phyloP scores from a whole-genome alignment of 2,797 vertebrate species.

The Ambastaia sidthimunki region DNA sequence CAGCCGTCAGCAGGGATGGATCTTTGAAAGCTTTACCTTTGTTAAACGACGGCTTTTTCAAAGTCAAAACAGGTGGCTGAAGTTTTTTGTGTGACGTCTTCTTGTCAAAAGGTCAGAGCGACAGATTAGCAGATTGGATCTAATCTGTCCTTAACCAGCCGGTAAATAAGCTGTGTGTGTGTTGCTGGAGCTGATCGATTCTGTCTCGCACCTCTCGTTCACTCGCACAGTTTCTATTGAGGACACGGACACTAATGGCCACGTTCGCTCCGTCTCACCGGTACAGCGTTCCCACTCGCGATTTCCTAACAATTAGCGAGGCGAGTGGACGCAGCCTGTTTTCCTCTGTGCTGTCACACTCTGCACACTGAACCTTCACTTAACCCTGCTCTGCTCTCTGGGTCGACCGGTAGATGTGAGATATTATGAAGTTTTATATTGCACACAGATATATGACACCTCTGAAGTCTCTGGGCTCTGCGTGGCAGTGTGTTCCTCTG shows the following conservation, averaged over 20 bases:
- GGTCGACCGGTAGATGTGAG: constrained; percentile 15
- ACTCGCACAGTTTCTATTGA: constrained; percentile 49
- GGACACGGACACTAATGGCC: constrained; percentile 57
- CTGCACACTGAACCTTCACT: constrained; percentile 63
- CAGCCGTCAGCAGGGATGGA: not conserved
- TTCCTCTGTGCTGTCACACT: constrained; percentile 36
- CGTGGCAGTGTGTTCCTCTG: not conserved
- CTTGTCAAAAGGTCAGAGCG: constrained; percentile 53
- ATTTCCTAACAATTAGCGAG: constrained; percentile 61
- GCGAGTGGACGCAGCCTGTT: constrained; percentile 1
- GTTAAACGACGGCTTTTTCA: constrained; percentile 14
- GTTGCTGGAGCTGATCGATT: constrained; percentile 51
- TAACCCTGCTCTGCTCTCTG: constrained; percentile 73
- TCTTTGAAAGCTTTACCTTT: constrained; percentile 5
- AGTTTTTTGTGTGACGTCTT: constrained; percentile 52
- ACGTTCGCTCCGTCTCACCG: constrained; percentile 57
- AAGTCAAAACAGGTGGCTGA: constrained; percentile 55
- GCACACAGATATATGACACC: constrained; percentile 10
- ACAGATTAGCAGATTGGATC: constrained; percentile 62
- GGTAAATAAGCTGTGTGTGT: constrained; percentile 54
- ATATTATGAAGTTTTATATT: constrained; percentile 39
- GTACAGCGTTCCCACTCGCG: constrained; percentile 48
- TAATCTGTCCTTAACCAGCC: constrained; percentile 56
- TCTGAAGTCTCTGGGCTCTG: constrained; percentile 5
- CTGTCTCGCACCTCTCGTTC: constrained; percentile 54